These are phyloP conservation scores for Echinops telfairi DNA, from an alignment of 2,113 vertebrate species.

Conservation along the genomic window DNA sequence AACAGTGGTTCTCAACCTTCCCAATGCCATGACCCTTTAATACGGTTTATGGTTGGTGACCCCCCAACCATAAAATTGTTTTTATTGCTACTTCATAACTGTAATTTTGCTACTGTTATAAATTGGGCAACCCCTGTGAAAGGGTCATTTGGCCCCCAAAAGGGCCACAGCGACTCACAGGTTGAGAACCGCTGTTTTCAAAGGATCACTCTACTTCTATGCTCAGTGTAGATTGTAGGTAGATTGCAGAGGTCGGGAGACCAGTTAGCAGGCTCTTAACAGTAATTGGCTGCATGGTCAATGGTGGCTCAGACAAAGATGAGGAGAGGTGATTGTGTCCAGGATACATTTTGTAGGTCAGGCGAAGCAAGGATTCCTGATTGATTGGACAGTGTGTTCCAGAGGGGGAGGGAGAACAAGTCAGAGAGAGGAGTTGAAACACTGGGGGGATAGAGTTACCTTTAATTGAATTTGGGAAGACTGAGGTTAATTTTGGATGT, in stretches of 20 bases:
- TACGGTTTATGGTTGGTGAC: too few species aligned
- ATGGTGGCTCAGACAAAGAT: background rate
- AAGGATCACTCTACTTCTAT: background rate
- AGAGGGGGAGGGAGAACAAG: background rate
- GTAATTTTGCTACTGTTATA: too few species aligned
- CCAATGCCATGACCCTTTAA: too few species aligned
- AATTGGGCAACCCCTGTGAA: too few species aligned
- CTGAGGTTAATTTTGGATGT: background rate
- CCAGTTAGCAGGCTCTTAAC: background rate
- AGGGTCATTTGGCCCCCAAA: too few species aligned
- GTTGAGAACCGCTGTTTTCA: background rate
- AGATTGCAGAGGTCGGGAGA: background rate
- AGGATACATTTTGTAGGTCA: background rate
- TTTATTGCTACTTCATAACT: too few species aligned
- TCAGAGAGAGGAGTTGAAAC: background rate
- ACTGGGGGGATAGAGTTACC: background rate
- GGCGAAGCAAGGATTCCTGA: background rate
- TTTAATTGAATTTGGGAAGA: conserved; percentile 22
- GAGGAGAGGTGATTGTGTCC: background rate
- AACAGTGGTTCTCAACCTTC: too few species aligned
- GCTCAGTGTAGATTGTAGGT: background rate
- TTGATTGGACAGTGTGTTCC: background rate
- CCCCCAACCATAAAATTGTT: too few species aligned
- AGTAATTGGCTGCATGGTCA: background rate
- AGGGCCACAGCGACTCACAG: too few species aligned